Evolutionary conservation across 2,113 vertebrate species (phyloP).

Genomic region (Pampusana beccarii): DNA sequence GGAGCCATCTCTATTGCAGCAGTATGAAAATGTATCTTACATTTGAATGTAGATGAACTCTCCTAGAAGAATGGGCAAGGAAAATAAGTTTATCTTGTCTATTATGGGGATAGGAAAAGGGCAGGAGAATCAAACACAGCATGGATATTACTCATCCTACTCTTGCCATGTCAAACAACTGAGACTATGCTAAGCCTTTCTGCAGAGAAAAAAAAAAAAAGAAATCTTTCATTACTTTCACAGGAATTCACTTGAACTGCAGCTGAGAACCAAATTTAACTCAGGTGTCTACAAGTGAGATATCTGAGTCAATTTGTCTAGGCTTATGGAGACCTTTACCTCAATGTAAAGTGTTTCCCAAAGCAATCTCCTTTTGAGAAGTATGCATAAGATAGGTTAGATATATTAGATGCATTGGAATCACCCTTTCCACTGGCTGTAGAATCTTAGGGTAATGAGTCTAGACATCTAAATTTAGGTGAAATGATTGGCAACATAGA

Average conservation of each 20-base stretch:
- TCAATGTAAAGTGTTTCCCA: neutral
- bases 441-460: neutral
- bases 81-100: neutral
- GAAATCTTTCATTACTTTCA: neutral
- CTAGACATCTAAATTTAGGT: neutral
- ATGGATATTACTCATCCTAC: neutral
- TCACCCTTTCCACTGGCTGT: neutral
- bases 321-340: neutral
- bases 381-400: neutral
- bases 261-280: neutral
- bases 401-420: neutral
- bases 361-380: neutral
- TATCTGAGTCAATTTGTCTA: neutral
- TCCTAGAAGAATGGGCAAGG: neutral
- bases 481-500: neutral
- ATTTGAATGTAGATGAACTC: neutral
- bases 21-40: neutral
- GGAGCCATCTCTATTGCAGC: neutral
- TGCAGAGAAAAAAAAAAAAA: neutral
- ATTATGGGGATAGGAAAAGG: neutral
- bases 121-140: neutral
- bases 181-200: neutral
- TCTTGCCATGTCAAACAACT: neutral
- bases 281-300: neutral
- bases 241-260: neutral